Evolutionary conservation across 2,888 invertebrate genomes (phyloP).

Genomic region (Limnephilus lunatus): DNA sequence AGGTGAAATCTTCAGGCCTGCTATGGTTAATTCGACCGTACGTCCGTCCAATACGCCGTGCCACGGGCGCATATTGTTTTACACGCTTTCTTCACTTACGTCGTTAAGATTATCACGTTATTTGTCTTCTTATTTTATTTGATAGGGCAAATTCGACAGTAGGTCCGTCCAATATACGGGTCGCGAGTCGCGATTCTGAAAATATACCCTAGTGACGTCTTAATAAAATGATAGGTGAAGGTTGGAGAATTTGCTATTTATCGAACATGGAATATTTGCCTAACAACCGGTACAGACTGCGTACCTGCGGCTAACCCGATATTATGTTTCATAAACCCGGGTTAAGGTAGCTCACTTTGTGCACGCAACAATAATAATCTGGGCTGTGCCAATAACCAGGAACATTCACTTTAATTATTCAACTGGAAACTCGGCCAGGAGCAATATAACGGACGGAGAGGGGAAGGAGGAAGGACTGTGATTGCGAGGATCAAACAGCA

Average conservation of each 20-base stretch:
- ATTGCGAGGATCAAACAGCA: background rate
- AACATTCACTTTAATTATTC: background rate
- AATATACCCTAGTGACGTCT: no score
- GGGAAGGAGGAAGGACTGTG: background rate
- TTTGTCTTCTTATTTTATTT: no score
- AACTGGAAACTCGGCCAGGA: background rate
- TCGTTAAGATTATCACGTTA: no score
- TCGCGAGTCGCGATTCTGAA: no score
- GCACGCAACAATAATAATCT: background rate
- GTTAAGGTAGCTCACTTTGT: background rate
- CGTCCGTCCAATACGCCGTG: no score
- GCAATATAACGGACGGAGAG: background rate
- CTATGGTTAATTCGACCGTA: no score
- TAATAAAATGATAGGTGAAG: background rate
- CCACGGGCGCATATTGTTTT: no score
- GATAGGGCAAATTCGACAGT: no score
- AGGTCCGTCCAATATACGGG: no score
- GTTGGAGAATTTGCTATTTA: background rate
- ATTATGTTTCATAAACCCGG: background rate
- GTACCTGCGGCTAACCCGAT: background rate
- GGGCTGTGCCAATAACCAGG: background rate
- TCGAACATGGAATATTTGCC: background rate
- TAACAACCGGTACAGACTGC: background rate
- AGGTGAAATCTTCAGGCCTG: no score
- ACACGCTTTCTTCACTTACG: no score